Conservation (phyloP, 2,113 vertebrate species). For the Lota lota region DNA sequence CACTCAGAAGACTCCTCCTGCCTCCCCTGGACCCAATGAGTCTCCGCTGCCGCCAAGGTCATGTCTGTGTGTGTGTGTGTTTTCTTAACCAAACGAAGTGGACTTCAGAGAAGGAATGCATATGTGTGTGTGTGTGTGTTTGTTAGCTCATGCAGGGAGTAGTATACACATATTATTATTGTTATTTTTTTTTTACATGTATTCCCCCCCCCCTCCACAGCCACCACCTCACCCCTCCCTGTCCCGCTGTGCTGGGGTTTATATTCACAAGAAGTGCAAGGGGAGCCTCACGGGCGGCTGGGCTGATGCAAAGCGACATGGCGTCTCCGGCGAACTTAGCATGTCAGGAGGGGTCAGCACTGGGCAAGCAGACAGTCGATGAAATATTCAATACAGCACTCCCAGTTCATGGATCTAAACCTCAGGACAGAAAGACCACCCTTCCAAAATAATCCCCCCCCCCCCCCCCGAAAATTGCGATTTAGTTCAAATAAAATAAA, state of each 20-base stretch:
- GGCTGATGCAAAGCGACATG: conserved; percentile 78
- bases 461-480: conserved; percentile 48
- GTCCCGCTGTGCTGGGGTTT: conserved; percentile 77
- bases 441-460: neutral
- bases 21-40: conserved; percentile 42
- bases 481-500: conserved; percentile 2
- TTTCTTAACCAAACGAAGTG: conserved; percentile 17
- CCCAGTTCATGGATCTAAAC: conserved; percentile 84
- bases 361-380: conserved; percentile 85
- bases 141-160: conserved; percentile 30
- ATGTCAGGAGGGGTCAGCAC: conserved; percentile 83
- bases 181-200: neutral
- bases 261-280: conserved; percentile 80
- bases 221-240: conserved; percentile 14
- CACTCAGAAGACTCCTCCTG: conserved; percentile 49
- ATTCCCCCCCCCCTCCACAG: conserved; percentile 46
- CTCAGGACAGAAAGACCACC: conserved; percentile 6
- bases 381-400: conserved; percentile 89
- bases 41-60: conserved; percentile 59
- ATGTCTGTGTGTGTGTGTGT: conserved; percentile 35
- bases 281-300: conserved; percentile 79
- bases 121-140: conserved; percentile 32
- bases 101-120: conserved; percentile 46
- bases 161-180: neutral
- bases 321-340: conserved; percentile 83